phyloP scores from a whole-genome alignment of 2,888 invertebrate species.

The Julus scandinavius region DNA sequence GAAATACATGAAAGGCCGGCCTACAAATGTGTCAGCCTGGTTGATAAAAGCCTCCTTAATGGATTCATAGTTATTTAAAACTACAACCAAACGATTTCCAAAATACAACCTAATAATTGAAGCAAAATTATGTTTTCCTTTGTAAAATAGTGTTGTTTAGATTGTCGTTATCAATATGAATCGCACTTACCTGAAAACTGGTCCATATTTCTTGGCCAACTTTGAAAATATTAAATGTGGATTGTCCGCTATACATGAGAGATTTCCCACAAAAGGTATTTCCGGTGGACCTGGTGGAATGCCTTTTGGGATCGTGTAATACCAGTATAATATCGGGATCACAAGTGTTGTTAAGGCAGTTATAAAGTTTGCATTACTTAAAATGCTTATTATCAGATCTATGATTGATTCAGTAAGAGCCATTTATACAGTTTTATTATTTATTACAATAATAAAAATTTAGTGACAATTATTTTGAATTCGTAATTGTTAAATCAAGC shows the following conservation, averaged over 20 bases:
- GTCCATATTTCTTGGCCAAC: not conserved
- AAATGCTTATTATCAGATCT: too few species aligned
- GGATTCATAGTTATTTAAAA: conserved; percentile 41
- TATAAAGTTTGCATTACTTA: not conserved
- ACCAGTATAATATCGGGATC: not conserved
- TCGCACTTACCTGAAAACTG: not conserved
- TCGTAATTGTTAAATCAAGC: too few species aligned
- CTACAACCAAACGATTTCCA: conserved; percentile 8
- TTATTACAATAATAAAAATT: too few species aligned
- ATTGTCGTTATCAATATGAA: not conserved
- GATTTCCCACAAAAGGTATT: conserved; percentile 5
- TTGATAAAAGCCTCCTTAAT: conserved; percentile 48
- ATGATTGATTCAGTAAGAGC: too few species aligned
- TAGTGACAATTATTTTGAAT: too few species aligned
- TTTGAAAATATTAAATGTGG: not conserved
- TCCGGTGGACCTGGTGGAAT: conserved; percentile 16
- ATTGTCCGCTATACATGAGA: not conserved
- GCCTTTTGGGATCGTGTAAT: not conserved
- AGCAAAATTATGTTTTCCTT: too few species aligned
- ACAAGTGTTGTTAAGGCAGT: not conserved
- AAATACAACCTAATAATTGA: too few species aligned
- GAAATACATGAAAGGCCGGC: not conserved
- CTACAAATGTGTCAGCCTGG: conserved; percentile 3
- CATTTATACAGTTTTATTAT: too few species aligned
- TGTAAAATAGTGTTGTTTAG: too few species aligned